A percentile compares a stretch with the other conserved stretches of the same genome.
phyloP scores from a whole-genome alignment of 2,113 vertebrate genomes.

The Gobiocypris rarus region DNA sequence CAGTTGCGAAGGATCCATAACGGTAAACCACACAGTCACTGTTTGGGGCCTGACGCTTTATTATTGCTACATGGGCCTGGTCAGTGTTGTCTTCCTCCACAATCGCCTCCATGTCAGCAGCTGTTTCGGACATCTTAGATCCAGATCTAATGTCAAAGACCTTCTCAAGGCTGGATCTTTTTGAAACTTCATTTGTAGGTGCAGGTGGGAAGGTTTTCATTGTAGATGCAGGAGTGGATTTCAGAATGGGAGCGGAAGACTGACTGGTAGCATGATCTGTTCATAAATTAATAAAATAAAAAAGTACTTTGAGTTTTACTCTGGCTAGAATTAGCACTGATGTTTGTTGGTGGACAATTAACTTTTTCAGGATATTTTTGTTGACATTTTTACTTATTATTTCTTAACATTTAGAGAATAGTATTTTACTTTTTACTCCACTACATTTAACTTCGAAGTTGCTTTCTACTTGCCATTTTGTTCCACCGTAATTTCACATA shows the following conservation, averaged over 20 bases:
- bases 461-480: no score
- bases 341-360: neutral
- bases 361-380: neutral
- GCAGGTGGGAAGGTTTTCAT: neutral
- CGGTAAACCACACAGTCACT: slow-evolving; percentile 85
- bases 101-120: slow-evolving; percentile 48
- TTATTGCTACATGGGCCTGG: slow-evolving; percentile 63
- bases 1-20: slow-evolving; percentile 87
- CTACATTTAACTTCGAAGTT: neutral
- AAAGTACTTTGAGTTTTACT: neutral
- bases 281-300: neutral
- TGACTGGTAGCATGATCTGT: neutral
- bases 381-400: neutral
- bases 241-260: neutral
- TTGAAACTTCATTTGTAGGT: neutral
- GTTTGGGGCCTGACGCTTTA: slow-evolving; percentile 73
- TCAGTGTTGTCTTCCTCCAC: slow-evolving; percentile 44
- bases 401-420: neutral
- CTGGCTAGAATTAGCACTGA: neutral
- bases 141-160: neutral
- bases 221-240: neutral
- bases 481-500: no score
- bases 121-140: neutral
- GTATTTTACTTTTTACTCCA: neutral
- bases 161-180: neutral